These are phyloP conservation scores for Tachina lurida DNA, from an alignment of 2,888 invertebrate species.

Conservation along the genomic window DNA sequence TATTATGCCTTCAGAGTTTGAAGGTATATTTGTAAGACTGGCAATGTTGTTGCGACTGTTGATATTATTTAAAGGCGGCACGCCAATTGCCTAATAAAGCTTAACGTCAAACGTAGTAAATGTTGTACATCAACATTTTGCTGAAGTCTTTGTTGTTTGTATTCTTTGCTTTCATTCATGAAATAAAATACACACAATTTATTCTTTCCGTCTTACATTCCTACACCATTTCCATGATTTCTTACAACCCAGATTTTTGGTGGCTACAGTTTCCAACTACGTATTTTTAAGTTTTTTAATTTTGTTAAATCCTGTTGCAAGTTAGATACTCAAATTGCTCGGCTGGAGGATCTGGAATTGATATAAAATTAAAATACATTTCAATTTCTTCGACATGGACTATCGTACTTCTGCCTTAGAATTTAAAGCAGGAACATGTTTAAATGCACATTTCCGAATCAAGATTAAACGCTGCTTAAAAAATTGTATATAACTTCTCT, in stretches of 20 bases:
- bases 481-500: too few relatives aligned
- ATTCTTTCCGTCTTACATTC: neutral
- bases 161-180: constrained; percentile 60
- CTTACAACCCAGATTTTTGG: neutral
- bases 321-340: too few relatives aligned
- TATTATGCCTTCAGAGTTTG: constrained; percentile 1
- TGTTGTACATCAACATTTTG: constrained; percentile 51
- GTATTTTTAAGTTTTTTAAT: too few relatives aligned
- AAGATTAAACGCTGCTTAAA: too few relatives aligned
- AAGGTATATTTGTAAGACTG: constrained; percentile 14
- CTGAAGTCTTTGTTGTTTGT: constrained; percentile 25
- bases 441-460: too few relatives aligned
- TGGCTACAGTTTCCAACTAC: too few relatives aligned
- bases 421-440: too few relatives aligned
- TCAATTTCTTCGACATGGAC: too few relatives aligned
- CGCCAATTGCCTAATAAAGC: constrained; percentile 65
- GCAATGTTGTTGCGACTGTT: constrained; percentile 20
- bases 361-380: too few relatives aligned
- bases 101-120: constrained; percentile 60
- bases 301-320: too few relatives aligned
- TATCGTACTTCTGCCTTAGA: too few relatives aligned
- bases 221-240: constrained; percentile 37
- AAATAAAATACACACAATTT: constrained; percentile 33
- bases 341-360: too few relatives aligned
- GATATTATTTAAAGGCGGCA: constrained; percentile 51